A percentile compares a stretch with the other conserved stretches of the same genome.
phyloP scores from a whole-genome alignment of 2,113 vertebrate genomes.

The Tringa solitaria region DNA sequence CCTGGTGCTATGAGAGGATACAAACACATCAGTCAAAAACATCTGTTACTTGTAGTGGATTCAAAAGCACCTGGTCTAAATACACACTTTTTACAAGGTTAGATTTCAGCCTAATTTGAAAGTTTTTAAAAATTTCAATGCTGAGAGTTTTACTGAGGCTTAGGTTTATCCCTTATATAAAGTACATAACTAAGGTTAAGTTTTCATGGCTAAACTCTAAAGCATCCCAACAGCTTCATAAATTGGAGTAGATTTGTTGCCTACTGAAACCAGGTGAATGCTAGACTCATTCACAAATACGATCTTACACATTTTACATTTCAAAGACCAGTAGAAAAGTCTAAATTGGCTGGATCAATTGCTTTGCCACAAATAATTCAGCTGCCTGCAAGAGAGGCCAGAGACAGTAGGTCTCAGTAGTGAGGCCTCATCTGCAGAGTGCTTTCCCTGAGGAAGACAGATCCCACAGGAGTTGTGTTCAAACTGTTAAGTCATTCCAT shows the following conservation, averaged over 20 bases:
- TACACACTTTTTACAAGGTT: not conserved
- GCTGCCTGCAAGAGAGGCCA: not conserved
- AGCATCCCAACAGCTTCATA: not conserved
- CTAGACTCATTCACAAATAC: not conserved
- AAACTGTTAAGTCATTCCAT: not conserved
- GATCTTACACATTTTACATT: not conserved
- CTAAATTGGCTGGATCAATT: not conserved
- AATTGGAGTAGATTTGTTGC: not conserved
- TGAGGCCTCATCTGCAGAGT: slow-evolving; percentile 2
- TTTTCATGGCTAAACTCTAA: not conserved
- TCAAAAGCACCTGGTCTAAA: not conserved
- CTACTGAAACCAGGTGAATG: not conserved
- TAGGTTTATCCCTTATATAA: not conserved
- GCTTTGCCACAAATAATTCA: not conserved
- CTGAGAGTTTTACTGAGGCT: not conserved
- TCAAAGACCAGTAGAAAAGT: not conserved
- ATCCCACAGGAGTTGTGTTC: not conserved
- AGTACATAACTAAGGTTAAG: not conserved
- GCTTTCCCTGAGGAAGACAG: not conserved
- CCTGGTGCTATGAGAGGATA: not conserved
- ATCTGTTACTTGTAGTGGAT: not conserved
- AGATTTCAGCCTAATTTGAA: not conserved
- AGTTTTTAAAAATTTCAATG: not conserved
- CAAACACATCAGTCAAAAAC: slow-evolving; percentile 9
- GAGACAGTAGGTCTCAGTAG: not conserved